Evolutionary conservation across 53 echinoderm and acorn worm genomes (phyloP).

Genomic region (Mesocentrotus franciscanus): DNA sequence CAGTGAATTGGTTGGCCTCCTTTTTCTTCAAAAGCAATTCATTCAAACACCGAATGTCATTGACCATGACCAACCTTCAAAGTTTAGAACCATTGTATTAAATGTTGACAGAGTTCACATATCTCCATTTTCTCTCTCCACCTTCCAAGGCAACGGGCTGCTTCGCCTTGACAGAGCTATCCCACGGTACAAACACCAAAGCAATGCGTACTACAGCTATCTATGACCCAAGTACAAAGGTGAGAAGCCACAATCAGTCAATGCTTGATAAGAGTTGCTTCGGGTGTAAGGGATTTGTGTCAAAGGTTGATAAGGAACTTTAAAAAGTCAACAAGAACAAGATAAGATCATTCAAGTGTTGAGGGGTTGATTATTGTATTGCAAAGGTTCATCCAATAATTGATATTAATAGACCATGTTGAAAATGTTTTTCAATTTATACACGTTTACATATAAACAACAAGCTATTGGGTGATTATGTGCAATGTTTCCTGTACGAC

Average conservation of each 20-base stretch:
- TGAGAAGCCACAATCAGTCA: not conserved
- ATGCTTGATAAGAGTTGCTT: not conserved
- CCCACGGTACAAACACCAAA: conserved; percentile 91
- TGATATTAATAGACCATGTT: too few relatives aligned
- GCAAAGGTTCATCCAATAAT: not conserved
- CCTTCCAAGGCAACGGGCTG: conserved; percentile 66
- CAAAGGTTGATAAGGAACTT: conserved; percentile 41
- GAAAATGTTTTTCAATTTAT: too few relatives aligned
- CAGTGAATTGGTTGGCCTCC: too few relatives aligned
- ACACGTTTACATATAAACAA: too few relatives aligned
- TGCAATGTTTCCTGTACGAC: too few relatives aligned
- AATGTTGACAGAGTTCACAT: not conserved
- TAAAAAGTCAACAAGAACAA: not conserved
- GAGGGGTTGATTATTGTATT: not conserved
- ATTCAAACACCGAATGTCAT: not conserved
- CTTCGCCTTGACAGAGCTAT: conserved; percentile 92
- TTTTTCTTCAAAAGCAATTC: too few relatives aligned
- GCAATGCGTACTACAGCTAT: conserved; percentile 89
- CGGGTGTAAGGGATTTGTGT: not conserved
- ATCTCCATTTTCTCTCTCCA: not conserved
- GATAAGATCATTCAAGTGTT: not conserved
- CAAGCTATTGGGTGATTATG: too few relatives aligned
- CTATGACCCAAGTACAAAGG: conserved; percentile 89
- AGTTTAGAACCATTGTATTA: not conserved
- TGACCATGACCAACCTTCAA: not conserved